Percentiles rank a stretch among this genome's conserved stretches.
Conservation (phyloP, 35 echinoderm and acorn worm species). For the Ophiothrix spiculata region DNA sequence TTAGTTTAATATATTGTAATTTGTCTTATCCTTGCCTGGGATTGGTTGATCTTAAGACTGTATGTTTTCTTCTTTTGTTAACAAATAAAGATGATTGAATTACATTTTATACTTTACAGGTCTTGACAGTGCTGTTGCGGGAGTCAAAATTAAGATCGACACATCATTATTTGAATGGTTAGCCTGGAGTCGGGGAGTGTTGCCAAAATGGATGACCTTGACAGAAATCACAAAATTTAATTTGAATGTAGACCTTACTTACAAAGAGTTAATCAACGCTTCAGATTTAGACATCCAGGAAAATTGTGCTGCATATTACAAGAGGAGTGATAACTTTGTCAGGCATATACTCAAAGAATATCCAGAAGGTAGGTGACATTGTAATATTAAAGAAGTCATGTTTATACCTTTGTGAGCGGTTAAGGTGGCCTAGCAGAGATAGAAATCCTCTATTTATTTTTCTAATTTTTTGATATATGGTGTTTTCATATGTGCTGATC, state of each 20-base stretch:
- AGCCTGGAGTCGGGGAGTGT: conserved; percentile 78
- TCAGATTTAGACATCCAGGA: conserved; percentile 74
- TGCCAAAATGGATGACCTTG: conserved; percentile 89
- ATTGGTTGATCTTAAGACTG: too few species aligned
- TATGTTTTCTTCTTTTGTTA: too few species aligned
- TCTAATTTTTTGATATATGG: too few species aligned
- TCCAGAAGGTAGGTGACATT: conserved; percentile 78
- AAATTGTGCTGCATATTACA: conserved; percentile 83
- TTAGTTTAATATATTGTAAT: too few species aligned
- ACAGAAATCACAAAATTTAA: conserved; percentile 64
- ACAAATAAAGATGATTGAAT: neutral
- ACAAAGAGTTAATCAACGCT: conserved; percentile 65
- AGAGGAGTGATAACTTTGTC: conserved; percentile 68
- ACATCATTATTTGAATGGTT: conserved; percentile 91
- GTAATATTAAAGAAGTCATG: too few species aligned
- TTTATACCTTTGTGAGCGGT: too few species aligned
- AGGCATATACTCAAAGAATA: conserved; percentile 75
- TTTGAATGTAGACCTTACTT: conserved; percentile 61
- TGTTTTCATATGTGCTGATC: too few species aligned
- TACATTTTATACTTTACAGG: conserved; percentile 47
- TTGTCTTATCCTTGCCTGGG: too few species aligned
- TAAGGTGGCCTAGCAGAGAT: too few species aligned
- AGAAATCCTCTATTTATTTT: too few species aligned
- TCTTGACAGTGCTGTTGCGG: conserved; percentile 40
- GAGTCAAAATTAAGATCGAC: conserved; percentile 73